Percentiles rank a stretch among this genome's conserved stretches.
Evolutionary conservation across 2,888 invertebrate genomes (phyloP).

Genomic region (Lasioglossum marginatum): DNA sequence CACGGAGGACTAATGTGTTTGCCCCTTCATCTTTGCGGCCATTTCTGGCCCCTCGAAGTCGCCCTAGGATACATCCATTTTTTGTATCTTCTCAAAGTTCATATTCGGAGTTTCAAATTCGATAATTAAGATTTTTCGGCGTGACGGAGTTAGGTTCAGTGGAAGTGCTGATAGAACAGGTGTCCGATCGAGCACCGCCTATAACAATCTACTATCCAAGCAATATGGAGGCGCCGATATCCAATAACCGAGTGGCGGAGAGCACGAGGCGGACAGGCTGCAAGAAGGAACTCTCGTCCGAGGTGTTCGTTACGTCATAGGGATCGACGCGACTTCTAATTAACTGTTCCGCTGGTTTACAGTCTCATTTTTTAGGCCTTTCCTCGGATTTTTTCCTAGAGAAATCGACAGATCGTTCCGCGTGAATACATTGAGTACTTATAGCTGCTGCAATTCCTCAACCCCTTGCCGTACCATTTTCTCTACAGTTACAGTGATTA

Average conservation of each 20-base stretch:
- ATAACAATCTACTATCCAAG: conserved; percentile 20
- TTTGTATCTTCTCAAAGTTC: neutral
- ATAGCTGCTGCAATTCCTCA: too few relatives aligned
- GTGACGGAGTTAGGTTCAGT: neutral
- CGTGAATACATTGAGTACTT: neutral
- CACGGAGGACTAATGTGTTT: neutral
- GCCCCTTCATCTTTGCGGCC: neutral
- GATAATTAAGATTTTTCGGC: conserved; percentile 13
- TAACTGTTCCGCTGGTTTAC: conserved; percentile 18
- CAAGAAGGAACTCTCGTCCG: conserved; percentile 11
- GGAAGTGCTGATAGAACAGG: neutral
- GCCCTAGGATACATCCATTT: too few relatives aligned
- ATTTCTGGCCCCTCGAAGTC: neutral
- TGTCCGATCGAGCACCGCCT: conserved; percentile 16
- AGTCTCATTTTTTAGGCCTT: neutral
- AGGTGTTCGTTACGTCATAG: conserved; percentile 33
- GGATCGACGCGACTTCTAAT: conserved; percentile 34
- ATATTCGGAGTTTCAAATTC: neutral
- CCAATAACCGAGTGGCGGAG: conserved; percentile 20
- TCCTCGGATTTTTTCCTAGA: neutral
- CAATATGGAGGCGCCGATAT: conserved; percentile 30
- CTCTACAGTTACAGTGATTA: too few relatives aligned
- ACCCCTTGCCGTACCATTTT: too few relatives aligned
- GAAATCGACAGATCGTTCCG: neutral
- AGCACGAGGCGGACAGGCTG: neutral